A percentile compares a stretch with the other conserved stretches of the same genome.
Evolutionary conservation across 2,113 vertebrate genomes (phyloP).

Genomic region (Aptenodytes forsteri): DNA sequence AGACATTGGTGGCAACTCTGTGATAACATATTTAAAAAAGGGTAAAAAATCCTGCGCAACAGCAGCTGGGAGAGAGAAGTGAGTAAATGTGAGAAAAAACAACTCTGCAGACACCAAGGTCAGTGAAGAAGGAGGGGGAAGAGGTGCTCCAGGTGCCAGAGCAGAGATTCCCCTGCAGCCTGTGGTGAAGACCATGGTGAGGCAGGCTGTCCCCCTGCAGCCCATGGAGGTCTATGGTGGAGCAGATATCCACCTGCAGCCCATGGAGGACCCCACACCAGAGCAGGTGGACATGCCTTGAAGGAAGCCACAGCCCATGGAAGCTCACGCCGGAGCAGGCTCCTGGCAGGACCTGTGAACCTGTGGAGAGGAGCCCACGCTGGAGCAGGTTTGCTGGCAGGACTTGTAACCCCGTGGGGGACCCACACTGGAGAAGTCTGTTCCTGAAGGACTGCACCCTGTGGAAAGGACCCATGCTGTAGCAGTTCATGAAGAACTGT

Average conservation of each 20-base stretch:
- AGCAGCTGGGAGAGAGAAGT: background rate
- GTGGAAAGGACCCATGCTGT: background rate
- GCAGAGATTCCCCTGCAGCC: background rate
- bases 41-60: background rate
- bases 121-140: background rate
- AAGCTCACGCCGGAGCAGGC: accelerated
- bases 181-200: accelerated
- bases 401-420: background rate
- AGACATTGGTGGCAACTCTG: background rate
- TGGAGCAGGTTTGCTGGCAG: background rate
- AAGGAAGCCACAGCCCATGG: background rate
- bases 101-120: background rate
- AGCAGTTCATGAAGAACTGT: background rate
- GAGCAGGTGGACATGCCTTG: background rate
- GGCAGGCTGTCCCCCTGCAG: background rate
- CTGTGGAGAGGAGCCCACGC: background rate
- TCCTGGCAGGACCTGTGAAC: background rate
- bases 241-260: background rate
- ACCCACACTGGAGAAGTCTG: background rate
- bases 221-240: accelerated
- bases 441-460: background rate
- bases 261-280: accelerated
- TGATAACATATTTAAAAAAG: background rate
- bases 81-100: background rate
- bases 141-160: accelerated